These are phyloP conservation scores for Turdus rufiventris DNA, from an alignment of 2,113 vertebrate genomes.

Conservation along the genomic window DNA sequence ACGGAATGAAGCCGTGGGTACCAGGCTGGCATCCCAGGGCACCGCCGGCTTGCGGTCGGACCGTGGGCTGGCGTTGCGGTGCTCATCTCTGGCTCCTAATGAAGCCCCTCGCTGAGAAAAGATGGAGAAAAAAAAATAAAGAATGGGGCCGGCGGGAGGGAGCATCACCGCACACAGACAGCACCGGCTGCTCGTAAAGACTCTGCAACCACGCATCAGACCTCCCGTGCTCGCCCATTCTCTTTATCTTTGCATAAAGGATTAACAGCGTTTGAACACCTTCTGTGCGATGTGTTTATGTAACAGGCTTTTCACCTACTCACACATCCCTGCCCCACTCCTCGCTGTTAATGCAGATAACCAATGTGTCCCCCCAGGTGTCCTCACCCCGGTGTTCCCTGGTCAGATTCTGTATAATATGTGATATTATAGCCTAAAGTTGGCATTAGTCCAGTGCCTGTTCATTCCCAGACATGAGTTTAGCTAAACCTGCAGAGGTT, in stretches of 20 bases:
- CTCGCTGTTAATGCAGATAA: neutral
- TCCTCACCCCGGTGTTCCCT: rapidly evolving
- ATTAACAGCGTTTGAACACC: neutral
- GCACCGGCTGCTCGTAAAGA: rapidly evolving
- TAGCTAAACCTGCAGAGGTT: neutral
- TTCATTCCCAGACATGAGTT: neutral
- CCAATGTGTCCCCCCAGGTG: too few species aligned
- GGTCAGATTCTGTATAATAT: rapidly evolving
- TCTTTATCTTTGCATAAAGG: neutral
- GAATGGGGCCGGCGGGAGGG: neutral
- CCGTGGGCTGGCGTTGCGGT: neutral
- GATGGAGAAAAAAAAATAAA: neutral
- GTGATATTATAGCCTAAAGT: too few species aligned
- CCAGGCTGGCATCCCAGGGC: rapidly evolving
- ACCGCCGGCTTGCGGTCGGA: neutral
- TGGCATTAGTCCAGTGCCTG: too few species aligned
- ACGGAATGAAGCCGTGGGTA: rapidly evolving
- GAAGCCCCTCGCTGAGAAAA: neutral
- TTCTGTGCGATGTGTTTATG: rapidly evolving
- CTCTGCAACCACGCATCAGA: rapidly evolving
- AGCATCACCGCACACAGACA: neutral
- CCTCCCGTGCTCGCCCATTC: neutral
- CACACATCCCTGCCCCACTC: rapidly evolving
- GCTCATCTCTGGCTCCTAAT: rapidly evolving
- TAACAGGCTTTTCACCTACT: neutral